Evolutionary conservation across 2,797 vertebrate genomes (phyloP).

Genomic region (Propithecus perrieri): DNA sequence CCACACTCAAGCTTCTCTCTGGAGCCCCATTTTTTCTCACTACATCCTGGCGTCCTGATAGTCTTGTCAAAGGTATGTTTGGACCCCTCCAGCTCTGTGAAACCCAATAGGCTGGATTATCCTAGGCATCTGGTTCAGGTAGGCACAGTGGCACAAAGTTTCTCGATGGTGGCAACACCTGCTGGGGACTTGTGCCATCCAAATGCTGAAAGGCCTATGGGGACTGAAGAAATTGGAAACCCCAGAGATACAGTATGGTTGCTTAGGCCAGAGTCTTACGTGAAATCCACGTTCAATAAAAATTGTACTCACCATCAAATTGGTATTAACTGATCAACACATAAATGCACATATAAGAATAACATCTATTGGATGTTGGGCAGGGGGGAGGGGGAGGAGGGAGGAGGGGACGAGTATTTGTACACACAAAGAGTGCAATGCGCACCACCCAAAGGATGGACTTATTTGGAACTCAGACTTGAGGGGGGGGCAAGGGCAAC

Average conservation of each 20-base stretch:
- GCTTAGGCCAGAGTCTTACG: neutral
- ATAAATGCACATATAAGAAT: too few species aligned
- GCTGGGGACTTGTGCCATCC: neutral
- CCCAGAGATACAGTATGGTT: neutral
- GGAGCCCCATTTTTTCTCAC: neutral
- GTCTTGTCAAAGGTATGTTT: accelerated
- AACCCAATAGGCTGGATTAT: neutral
- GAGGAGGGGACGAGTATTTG: too few species aligned
- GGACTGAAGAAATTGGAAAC: neutral
- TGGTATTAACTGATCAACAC: too few species aligned
- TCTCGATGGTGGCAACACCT: neutral
- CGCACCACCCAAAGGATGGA: too few species aligned
- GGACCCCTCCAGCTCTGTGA: neutral
- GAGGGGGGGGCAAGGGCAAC: too few species aligned
- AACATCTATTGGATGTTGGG: too few species aligned
- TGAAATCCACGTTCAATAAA: neutral
- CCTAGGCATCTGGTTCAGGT: neutral
- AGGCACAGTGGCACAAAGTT: neutral
- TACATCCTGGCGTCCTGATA: neutral
- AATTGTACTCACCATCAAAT: too few species aligned
- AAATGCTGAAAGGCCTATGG: neutral
- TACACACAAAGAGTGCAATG: too few species aligned
- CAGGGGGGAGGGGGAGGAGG: too few species aligned
- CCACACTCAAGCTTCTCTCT: neutral
- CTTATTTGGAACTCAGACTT: too few species aligned